Base-by-base conservation (phyloP, 2,888 invertebrate genomes). In the Ecliptopera silaceata region DNA sequence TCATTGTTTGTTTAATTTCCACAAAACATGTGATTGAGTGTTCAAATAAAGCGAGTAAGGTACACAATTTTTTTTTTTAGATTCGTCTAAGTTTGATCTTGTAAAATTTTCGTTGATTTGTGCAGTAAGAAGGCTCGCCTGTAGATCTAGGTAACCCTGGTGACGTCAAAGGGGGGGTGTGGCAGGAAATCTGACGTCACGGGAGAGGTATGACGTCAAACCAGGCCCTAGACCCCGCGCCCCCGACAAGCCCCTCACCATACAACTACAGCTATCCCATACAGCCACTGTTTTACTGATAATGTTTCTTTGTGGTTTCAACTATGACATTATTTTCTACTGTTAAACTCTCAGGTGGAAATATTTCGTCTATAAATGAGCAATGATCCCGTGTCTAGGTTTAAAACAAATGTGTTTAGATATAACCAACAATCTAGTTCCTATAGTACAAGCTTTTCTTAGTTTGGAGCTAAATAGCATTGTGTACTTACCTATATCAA, bases 81-180 rank as follows among this genome's bases (percentile, higher is more conserved):
- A 31, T n/a, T 31, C 31, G 31, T 11, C 22, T 22, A 15, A 29
- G 1, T n/a, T 18, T 18, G 17, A 49, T 13, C 11, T 18, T 18
- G 18, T 18, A 20, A 41, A 53, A 15, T 26, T 39, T 12, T 10
- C 4, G 11, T 13, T 20, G 18, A 8, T 36, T n/a, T 18, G 31
- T 51, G 43, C 55, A 56, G n/a, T 44, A 22, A 39, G 45, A 29
- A 52, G 13, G 29, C 10, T n/a, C 38, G 45, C 10, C 36, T 31
- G 45, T 39, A 47, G 56, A 63, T 55, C 69, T 71, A 68, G 73
- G 69, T 70, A 59, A 68, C 68, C 68, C 68, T 64, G 68, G 81
- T 89, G 88, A 90, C 89, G 90, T 90, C 84, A 87, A 84, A 74
- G 62, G 84, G 84, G 56, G 89, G 90, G 90, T 88, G 90, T 89